These are phyloP conservation scores for Nymphalis urticae DNA, from an alignment of 2,888 invertebrate species.

Conservation along the genomic window DNA sequence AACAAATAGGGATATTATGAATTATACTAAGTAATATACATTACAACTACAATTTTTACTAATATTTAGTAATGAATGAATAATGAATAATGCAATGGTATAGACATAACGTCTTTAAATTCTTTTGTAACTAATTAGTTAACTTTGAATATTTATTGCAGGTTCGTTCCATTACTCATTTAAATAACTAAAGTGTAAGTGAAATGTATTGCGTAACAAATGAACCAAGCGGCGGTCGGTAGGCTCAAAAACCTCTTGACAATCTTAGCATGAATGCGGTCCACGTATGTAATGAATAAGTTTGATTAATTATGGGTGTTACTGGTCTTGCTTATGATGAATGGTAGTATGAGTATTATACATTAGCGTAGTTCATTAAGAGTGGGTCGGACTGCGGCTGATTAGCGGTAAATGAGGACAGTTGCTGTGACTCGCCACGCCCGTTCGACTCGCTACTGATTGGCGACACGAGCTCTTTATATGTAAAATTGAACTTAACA, in stretches of 20 bases:
- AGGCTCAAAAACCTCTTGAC: constrained; percentile 21
- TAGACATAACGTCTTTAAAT: background rate
- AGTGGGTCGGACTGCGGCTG: constrained; percentile 35
- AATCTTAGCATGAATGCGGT: constrained; percentile 19
- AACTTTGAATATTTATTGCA: background rate
- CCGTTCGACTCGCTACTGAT: constrained; percentile 6
- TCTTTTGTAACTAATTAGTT: constrained; percentile 11
- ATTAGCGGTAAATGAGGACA: constrained; percentile 40
- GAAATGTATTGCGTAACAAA: constrained; percentile 28
- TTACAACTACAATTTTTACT: too few relatives aligned
- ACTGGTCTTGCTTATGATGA: constrained; percentile 26
- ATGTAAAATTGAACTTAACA: too few relatives aligned
- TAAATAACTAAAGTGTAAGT: constrained; percentile 16
- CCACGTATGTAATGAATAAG: constrained; percentile 23
- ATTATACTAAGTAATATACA: too few relatives aligned
- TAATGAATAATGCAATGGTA: background rate
- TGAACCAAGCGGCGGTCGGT: constrained; percentile 9
- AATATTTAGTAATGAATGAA: too few relatives aligned
- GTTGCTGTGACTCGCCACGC: constrained; percentile 29
- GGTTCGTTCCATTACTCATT: constrained; percentile 15
- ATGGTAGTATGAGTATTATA: constrained; percentile 26
- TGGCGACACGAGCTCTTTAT: background rate
- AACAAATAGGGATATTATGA: too few relatives aligned
- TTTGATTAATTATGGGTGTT: constrained; percentile 33
- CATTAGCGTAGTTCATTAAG: constrained; percentile 40